Evolutionary conservation across 2,888 invertebrate genomes (phyloP).

Genomic region (Quadroppia sp.): DNA sequence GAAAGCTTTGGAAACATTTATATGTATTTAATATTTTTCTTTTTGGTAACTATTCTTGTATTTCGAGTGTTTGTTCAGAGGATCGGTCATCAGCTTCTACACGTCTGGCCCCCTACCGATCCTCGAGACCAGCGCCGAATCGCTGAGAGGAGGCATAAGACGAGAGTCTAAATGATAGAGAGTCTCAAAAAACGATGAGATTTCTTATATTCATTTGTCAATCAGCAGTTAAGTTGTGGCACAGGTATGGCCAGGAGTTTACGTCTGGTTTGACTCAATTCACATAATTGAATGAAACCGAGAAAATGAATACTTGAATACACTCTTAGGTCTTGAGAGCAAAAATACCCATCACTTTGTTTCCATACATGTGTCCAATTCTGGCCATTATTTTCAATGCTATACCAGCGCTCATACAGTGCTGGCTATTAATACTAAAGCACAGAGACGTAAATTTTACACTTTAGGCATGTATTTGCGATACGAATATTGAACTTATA

Average conservation of each 20-base stretch:
- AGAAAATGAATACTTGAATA: too few relatives aligned
- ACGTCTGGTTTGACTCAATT: too few relatives aligned
- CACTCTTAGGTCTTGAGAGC: too few relatives aligned
- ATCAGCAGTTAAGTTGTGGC: conserved; percentile 5
- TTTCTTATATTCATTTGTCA: conserved; percentile 16
- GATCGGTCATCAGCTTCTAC: conserved; percentile 13
- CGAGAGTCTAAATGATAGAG: background rate
- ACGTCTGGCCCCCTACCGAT: background rate
- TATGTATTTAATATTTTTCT: background rate
- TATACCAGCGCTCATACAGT: too few relatives aligned
- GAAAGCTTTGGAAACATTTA: background rate
- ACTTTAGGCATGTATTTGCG: too few relatives aligned
- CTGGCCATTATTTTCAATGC: too few relatives aligned
- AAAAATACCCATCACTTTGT: too few relatives aligned
- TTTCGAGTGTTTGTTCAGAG: conserved; percentile 16
- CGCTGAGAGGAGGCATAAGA: background rate
- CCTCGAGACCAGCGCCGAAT: background rate
- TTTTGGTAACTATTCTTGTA: background rate
- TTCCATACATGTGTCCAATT: too few relatives aligned
- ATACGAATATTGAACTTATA: conserved; percentile 13
- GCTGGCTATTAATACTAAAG: too few relatives aligned
- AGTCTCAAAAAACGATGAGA: background rate
- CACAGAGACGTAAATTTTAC: too few relatives aligned
- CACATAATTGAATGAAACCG: too few relatives aligned
- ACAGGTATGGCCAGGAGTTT: too few relatives aligned